phyloP scores from a whole-genome alignment of 2,888 invertebrate species.

The Plagiodera versicolora region DNA sequence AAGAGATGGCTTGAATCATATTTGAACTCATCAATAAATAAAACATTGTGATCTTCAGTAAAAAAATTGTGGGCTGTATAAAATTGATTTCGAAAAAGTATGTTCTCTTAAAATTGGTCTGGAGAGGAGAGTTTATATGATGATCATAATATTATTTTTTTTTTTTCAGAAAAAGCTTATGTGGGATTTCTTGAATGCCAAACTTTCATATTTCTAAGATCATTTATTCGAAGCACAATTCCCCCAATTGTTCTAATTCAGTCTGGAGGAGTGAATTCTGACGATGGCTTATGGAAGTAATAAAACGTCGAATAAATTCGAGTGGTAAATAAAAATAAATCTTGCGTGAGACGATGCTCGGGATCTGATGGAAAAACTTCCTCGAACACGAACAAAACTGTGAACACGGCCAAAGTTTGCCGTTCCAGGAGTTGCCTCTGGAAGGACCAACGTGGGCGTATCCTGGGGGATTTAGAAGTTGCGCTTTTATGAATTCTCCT shows the following conservation, averaged over 20 bases:
- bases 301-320: conserved; percentile 23
- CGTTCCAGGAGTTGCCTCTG: conserved; percentile 10
- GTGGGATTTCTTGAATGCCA: too few relatives aligned
- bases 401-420: conserved; percentile 14
- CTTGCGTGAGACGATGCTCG: conserved; percentile 17
- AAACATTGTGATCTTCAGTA: too few relatives aligned
- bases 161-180: too few relatives aligned
- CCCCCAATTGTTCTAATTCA: background rate
- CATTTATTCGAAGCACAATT: background rate
- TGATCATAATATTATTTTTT: too few relatives aligned
- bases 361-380: conserved; percentile 17
- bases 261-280: background rate
- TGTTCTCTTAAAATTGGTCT: too few relatives aligned
- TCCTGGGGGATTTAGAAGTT: background rate
- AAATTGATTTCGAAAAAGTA: too few relatives aligned
- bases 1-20: too few relatives aligned
- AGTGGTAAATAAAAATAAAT: conserved; percentile 28
- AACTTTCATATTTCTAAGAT: too few relatives aligned
- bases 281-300: conserved; percentile 21
- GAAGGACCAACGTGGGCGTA: conserved; percentile 6
- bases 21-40: too few relatives aligned
- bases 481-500: background rate
- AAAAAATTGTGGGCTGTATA: too few relatives aligned
- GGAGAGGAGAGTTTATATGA: too few relatives aligned
- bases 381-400: conserved; percentile 16